A percentile compares a stretch with the other conserved stretches of the same genome.
Conservation (phyloP, 2,113 vertebrate species). For the Neotoma lepida region DNA sequence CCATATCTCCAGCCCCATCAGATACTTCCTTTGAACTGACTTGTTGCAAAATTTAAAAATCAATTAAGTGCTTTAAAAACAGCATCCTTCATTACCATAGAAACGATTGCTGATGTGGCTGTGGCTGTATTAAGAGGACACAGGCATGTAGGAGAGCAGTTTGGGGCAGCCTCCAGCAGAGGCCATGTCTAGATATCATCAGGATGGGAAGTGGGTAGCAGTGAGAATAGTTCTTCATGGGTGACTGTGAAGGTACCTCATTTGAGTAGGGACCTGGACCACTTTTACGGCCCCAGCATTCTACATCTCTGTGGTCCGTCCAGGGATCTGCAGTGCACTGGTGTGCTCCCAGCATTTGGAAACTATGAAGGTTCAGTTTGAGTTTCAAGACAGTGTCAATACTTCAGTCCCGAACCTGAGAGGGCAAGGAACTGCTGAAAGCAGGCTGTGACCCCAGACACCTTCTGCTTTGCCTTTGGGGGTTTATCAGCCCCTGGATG, state of each 20-base stretch:
- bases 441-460: not conserved
- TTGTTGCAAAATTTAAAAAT: not conserved
- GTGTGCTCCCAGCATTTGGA: not conserved
- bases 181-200: not conserved
- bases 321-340: not conserved
- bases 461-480: not conserved
- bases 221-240: not conserved
- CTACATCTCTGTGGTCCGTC: not conserved
- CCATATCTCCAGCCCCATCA: not conserved
- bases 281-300: not conserved
- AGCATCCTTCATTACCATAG: not conserved
- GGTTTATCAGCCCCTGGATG: not conserved
- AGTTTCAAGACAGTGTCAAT: not conserved
- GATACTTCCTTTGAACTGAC: not conserved
- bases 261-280: not conserved
- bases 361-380: not conserved
- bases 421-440: not conserved
- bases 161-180: not conserved
- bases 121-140: not conserved
- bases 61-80: not conserved
- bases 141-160: not conserved
- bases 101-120: not conserved
- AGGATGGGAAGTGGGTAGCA: too few relatives aligned
- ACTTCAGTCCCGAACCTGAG: not conserved
- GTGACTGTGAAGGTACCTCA: not conserved